Percentiles rank a stretch among this genome's conserved stretches.
These are phyloP conservation scores for Opisthograptis luteolata DNA, from an alignment of 2,888 invertebrate species.

Conservation along the genomic window DNA sequence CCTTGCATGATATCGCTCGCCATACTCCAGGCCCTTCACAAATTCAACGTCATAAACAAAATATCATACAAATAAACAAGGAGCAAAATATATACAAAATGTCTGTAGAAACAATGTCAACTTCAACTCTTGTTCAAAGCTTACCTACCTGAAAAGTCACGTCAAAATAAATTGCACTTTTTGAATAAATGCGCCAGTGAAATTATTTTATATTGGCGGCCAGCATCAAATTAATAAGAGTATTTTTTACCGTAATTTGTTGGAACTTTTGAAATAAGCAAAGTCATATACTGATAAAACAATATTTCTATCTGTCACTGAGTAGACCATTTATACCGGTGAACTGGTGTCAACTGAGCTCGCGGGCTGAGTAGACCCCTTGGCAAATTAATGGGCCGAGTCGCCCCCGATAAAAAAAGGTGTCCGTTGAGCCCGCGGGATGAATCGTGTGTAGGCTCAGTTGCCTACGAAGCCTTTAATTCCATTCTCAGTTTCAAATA, in stretches of 20 bases:
- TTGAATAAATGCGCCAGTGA: slow-evolving; percentile 21
- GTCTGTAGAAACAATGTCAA: slow-evolving; percentile 25
- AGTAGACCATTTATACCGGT: no score
- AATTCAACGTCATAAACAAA: slow-evolving; percentile 22
- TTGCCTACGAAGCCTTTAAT: no score
- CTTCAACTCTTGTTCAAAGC: slow-evolving; percentile 48
- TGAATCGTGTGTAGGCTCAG: no score
- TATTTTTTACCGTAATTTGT: background rate
- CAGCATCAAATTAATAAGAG: slow-evolving; percentile 8
- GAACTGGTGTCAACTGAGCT: no score
- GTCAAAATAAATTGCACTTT: slow-evolving; percentile 22
- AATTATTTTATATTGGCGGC: slow-evolving; percentile 1
- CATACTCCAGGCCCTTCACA: slow-evolving; percentile 49
- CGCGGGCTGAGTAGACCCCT: no score
- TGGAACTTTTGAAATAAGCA: no score
- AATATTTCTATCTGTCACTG: no score
- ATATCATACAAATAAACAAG: slow-evolving; percentile 31
- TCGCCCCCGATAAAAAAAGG: no score
- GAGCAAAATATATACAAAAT: slow-evolving; percentile 48
- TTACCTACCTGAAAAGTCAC: slow-evolving; percentile 48
- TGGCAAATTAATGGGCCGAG: no score
- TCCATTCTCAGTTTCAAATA: no score
- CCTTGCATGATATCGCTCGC: slow-evolving; percentile 63
- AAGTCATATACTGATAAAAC: no score
- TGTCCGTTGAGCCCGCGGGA: no score